Percentiles rank a stretch among this genome's conserved stretches.
These are phyloP conservation scores for Actenoides lindsayi DNA, from an alignment of 2,113 vertebrate genomes.

Conservation along the genomic window DNA sequence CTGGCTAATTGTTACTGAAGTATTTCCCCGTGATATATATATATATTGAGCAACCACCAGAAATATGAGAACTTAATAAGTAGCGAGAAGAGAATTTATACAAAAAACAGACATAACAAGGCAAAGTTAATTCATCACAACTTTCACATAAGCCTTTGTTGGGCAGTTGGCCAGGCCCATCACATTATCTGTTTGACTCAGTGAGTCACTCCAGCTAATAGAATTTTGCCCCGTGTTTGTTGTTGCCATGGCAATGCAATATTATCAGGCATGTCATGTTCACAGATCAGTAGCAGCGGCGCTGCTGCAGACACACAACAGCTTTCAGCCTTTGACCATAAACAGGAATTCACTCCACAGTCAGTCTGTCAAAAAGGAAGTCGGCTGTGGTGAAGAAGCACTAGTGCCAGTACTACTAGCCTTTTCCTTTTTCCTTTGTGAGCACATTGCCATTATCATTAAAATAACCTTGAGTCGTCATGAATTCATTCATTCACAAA, in stretches of 20 bases:
- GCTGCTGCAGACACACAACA: slow-evolving; percentile 77
- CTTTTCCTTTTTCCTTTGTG: slow-evolving; percentile 80
- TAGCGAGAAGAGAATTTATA: slow-evolving; percentile 51
- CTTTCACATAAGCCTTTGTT: slow-evolving; percentile 79
- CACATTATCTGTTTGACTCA: slow-evolving; percentile 86
- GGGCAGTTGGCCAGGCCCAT: slow-evolving; percentile 78
- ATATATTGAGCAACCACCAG: slow-evolving; percentile 51
- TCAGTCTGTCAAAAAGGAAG: slow-evolving; percentile 84
- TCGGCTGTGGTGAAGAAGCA: slow-evolving; percentile 75
- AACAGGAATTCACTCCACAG: slow-evolving; percentile 81
- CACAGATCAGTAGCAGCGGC: slow-evolving; percentile 84
- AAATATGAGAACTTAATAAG: slow-evolving; percentile 69
- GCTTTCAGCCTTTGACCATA: slow-evolving; percentile 84
- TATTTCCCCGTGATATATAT: not conserved
- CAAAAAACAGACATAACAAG: slow-evolving; percentile 71
- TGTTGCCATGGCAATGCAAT: slow-evolving; percentile 86
- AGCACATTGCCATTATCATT: slow-evolving; percentile 83
- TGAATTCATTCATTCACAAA: slow-evolving; percentile 92
- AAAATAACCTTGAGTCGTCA: slow-evolving; percentile 87
- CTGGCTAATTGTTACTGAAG: slow-evolving; percentile 47
- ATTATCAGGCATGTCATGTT: slow-evolving; percentile 88
- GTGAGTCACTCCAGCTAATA: slow-evolving; percentile 85
- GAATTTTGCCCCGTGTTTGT: slow-evolving; percentile 87
- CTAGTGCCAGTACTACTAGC: slow-evolving; percentile 65
- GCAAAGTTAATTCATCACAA: slow-evolving; percentile 81